These are phyloP conservation scores for Pterostichus madidus DNA, from an alignment of 2,888 invertebrate genomes.

Conservation along the genomic window DNA sequence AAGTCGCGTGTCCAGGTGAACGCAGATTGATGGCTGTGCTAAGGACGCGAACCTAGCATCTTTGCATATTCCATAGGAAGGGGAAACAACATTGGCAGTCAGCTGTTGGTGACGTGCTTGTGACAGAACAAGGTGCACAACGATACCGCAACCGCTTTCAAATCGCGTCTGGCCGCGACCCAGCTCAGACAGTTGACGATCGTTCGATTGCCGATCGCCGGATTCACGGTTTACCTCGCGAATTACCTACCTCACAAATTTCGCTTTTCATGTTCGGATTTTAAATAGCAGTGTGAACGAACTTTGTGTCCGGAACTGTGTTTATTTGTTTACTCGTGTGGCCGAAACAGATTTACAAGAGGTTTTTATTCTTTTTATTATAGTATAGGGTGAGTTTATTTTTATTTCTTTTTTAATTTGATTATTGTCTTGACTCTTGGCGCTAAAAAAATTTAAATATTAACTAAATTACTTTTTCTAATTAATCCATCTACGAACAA, in stretches of 20 bases:
- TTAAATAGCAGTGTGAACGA: slow-evolving; percentile 14
- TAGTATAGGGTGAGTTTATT: background rate
- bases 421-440: background rate
- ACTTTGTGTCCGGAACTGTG: slow-evolving; percentile 13
- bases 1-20: background rate
- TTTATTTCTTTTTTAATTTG: background rate
- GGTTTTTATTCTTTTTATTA: background rate
- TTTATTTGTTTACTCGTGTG: background rate
- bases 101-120: slow-evolving; percentile 61
- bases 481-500: too few species aligned
- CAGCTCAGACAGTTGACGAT: background rate
- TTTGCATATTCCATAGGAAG: slow-evolving; percentile 50
- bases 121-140: slow-evolving; percentile 62
- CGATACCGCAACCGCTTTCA: slow-evolving; percentile 46
- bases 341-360: background rate
- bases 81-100: slow-evolving; percentile 53
- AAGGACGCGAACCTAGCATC: slow-evolving; percentile 4
- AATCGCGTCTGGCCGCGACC: slow-evolving; percentile 56
- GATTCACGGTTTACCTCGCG: background rate
- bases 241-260: background rate
- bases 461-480: too few species aligned
- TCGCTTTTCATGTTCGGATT: background rate
- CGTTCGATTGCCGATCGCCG: background rate
- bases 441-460: too few species aligned
- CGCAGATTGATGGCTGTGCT: too few species aligned